phyloP scores from a whole-genome alignment of 2,113 vertebrate species.

The Abramis brama region DNA sequence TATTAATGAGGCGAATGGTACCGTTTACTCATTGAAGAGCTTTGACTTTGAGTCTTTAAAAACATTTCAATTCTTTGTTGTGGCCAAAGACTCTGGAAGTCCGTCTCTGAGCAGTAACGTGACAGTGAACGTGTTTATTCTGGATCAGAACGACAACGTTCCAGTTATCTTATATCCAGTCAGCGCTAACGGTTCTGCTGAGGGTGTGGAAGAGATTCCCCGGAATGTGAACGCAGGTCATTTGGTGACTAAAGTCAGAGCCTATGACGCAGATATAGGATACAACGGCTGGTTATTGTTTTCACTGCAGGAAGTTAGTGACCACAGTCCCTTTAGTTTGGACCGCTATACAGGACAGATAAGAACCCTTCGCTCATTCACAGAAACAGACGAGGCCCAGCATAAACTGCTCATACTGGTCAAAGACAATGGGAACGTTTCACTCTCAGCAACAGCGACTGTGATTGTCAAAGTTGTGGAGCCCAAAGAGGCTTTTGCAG shows the following conservation, averaged over 20 bases:
- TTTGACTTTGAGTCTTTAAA: conserved; percentile 76
- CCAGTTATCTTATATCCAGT: conserved; percentile 73
- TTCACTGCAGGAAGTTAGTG: conserved; percentile 66
- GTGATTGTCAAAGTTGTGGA: conserved; percentile 67
- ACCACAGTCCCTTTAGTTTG: conserved; percentile 68
- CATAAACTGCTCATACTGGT: conserved; percentile 64
- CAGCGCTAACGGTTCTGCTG: conserved; percentile 68
- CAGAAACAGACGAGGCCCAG: conserved; percentile 67
- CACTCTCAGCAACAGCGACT: conserved; percentile 71
- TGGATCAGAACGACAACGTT: conserved; percentile 64
- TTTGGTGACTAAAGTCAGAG: conserved; percentile 72
- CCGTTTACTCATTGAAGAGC: conserved; percentile 64
- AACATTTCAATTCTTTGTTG: conserved; percentile 70
- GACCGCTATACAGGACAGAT: conserved; percentile 71
- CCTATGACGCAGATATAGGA: conserved; percentile 71
- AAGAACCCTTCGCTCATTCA: conserved; percentile 67
- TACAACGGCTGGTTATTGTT: conserved; percentile 74
- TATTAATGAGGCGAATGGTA: conserved; percentile 71
- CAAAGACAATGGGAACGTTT: conserved; percentile 72
- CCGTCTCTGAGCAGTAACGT: conserved; percentile 31
- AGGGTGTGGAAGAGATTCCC: conserved; percentile 68
- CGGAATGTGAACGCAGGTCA: conserved; percentile 68
- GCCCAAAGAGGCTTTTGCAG: conserved; percentile 69
- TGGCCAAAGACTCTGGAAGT: conserved; percentile 67
- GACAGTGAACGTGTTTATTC: conserved; percentile 32